Conservation (phyloP, 2,113 vertebrate genomes). For the Periophthalmodon schlosseri region DNA sequence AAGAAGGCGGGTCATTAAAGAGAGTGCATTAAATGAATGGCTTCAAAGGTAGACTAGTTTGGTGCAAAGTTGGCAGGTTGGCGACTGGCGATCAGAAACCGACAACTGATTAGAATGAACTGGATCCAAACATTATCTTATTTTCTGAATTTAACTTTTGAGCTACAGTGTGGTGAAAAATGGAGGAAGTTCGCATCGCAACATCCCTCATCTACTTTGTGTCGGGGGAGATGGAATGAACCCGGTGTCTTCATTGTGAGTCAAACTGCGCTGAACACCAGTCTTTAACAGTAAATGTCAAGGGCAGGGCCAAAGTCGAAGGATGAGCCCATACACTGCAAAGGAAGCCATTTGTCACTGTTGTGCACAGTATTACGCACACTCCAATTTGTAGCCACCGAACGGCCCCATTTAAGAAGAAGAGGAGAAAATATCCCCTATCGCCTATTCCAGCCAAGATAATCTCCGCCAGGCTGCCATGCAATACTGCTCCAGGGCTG, state of each 20-base stretch:
- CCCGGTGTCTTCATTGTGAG: slow-evolving; percentile 45
- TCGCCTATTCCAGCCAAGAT: slow-evolving; percentile 50
- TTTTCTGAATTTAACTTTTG: background rate
- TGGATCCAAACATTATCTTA: no score
- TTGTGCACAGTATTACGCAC: slow-evolving; percentile 65
- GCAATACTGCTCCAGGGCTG: slow-evolving; percentile 27
- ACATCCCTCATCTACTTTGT: slow-evolving; percentile 15
- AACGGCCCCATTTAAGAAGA: slow-evolving; percentile 43
- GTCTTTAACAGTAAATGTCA: slow-evolving; percentile 63
- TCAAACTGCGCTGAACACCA: slow-evolving; percentile 48
- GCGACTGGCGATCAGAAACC: no score
- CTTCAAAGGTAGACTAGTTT: no score
- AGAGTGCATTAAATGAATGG: no score
- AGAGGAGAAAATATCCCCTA: slow-evolving; percentile 26
- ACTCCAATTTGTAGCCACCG: slow-evolving; percentile 58
- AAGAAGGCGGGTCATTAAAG: no score
- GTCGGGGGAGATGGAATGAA: slow-evolving; percentile 6
- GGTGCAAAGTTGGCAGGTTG: no score
- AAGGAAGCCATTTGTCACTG: slow-evolving; percentile 75
- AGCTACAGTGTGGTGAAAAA: background rate
- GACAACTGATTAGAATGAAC: no score
- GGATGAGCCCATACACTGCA: slow-evolving; percentile 58
- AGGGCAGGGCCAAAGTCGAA: slow-evolving; percentile 72
- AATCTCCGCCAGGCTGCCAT: slow-evolving; percentile 55
- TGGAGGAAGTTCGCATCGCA: background rate